phyloP scores from a whole-genome alignment of 2,888 invertebrate genomes.

The Polydrusus cervinus region DNA sequence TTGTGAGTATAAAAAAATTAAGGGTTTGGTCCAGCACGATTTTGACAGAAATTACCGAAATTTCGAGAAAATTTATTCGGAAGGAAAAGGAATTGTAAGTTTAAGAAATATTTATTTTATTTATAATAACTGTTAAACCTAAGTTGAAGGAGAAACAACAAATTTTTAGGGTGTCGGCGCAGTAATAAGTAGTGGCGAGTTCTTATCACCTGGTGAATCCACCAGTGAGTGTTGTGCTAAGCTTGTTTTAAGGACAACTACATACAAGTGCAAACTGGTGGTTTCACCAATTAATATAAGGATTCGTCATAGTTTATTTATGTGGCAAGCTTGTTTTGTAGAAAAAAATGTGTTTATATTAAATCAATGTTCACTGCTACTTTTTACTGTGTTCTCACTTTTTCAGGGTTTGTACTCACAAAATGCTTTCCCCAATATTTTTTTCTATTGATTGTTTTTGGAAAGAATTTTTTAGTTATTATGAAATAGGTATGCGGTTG shows the following conservation, averaged over 20 bases:
- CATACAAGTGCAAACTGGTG: no score
- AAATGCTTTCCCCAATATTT: no score
- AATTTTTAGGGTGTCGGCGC: background rate
- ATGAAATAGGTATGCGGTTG: no score
- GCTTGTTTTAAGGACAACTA: no score
- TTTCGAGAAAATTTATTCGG: conserved; percentile 42
- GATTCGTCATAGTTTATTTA: background rate
- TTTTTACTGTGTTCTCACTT: conserved; percentile 15
- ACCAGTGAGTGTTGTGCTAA: no score
- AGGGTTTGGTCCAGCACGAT: conserved; percentile 43
- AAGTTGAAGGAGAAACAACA: conserved; percentile 2
- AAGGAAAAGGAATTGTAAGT: conserved; percentile 42
- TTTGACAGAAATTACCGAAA: conserved; percentile 42
- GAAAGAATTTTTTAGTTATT: no score
- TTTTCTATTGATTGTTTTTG: no score
- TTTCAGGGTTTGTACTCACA: background rate
- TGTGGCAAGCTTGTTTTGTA: background rate
- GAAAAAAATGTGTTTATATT: background rate
- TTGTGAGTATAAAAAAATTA: conserved; percentile 61
- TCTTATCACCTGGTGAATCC: no score
- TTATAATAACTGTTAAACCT: conserved; percentile 32
- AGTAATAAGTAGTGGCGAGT: conserved; percentile 9
- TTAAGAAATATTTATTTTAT: conserved; percentile 38
- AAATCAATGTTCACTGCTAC: background rate
- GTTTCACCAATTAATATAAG: no score